phyloP scores from a whole-genome alignment of 23 tunicate genomes.

The Halocynthia roretzi region DNA sequence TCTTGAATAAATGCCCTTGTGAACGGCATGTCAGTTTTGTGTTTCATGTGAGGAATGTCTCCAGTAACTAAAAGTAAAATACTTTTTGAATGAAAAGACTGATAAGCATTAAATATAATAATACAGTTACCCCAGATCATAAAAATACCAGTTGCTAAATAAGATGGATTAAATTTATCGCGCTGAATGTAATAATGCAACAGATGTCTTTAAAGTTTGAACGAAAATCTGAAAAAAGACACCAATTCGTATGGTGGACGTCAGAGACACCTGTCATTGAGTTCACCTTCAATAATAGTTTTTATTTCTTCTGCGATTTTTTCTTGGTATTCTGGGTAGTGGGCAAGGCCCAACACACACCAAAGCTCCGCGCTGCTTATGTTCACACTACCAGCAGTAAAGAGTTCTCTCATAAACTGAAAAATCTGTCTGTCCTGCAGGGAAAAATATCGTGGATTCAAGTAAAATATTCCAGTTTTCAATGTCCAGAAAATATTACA shows the following conservation, averaged over 20 bases:
- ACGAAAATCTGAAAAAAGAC: too few relatives aligned
- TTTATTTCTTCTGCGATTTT: not conserved
- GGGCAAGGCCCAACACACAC: not conserved
- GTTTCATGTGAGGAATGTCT: not conserved
- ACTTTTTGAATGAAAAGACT: too few relatives aligned
- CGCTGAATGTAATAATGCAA: too few relatives aligned
- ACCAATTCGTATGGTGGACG: too few relatives aligned
- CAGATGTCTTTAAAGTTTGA: too few relatives aligned
- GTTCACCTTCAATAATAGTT: not conserved
- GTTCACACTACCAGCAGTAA: not conserved
- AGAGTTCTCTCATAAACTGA: conserved; percentile 6
- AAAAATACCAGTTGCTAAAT: too few relatives aligned
- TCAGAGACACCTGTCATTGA: too few relatives aligned
- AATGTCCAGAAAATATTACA: too few relatives aligned
- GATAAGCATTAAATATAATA: too few relatives aligned
- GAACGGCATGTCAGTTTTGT: not conserved
- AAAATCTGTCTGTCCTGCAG: conserved; percentile 1
- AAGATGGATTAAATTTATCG: too few relatives aligned
- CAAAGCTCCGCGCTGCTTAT: not conserved
- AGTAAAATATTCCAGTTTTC: not conserved
- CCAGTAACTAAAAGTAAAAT: not conserved
- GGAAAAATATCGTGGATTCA: not conserved
- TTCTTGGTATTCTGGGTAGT: conserved; percentile 4
- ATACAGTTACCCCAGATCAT: too few relatives aligned
- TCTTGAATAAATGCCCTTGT: conserved; percentile 5